Percentiles rank a stretch among this genome's conserved stretches.
Evolutionary conservation across 2,113 vertebrate species (phyloP).

Genomic region (Gnathonemus echidnorhynchus): DNA sequence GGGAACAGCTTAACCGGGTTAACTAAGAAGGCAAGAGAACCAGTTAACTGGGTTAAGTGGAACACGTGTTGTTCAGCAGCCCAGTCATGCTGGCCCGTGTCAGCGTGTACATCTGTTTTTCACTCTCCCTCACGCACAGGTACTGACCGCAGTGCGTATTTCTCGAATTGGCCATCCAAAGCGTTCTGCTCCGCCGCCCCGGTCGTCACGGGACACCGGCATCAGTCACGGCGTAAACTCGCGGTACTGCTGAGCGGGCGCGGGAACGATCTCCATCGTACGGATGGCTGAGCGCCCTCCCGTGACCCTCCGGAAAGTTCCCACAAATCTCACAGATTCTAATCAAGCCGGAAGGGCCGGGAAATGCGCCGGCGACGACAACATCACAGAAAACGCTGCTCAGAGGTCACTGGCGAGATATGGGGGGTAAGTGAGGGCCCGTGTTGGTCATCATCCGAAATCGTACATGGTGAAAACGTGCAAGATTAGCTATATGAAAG

Average conservation of each 20-base stretch:
- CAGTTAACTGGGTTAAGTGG: neutral
- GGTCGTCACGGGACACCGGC: neutral
- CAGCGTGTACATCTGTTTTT: neutral
- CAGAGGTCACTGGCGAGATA: neutral
- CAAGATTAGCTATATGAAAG: constrained; percentile 14
- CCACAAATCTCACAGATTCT: neutral
- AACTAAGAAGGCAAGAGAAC: neutral
- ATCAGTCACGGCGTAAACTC: neutral
- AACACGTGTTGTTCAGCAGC: neutral
- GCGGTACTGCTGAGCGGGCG: neutral
- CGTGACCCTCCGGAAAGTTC: neutral
- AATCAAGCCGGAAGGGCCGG: neutral
- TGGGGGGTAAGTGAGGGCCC: neutral
- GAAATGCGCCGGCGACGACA: neutral
- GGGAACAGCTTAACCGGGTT: neutral
- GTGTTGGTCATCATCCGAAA: neutral
- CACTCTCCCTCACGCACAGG: neutral
- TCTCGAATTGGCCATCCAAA: neutral
- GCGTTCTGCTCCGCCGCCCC: neutral
- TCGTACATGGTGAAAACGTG: neutral
- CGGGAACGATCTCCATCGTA: neutral
- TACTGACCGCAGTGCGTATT: neutral
- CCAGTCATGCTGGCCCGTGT: neutral
- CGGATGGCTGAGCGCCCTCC: neutral
- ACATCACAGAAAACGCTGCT: neutral